A percentile compares a stretch with the other conserved stretches of the same genome.
Conservation (phyloP, 2,888 invertebrate genomes). For the Gonocerus acuteangulatus region DNA sequence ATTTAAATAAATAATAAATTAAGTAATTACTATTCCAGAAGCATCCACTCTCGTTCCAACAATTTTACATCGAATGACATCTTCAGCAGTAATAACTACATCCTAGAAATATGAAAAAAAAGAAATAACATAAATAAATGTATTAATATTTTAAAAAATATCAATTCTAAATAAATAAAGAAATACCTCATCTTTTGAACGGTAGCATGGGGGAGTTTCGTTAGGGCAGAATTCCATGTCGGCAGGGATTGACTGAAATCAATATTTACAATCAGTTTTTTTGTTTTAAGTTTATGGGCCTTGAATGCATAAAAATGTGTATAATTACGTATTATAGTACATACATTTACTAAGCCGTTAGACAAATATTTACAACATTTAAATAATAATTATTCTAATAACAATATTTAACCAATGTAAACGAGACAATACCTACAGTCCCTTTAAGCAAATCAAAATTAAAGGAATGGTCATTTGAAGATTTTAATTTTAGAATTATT, state of each 20-base stretch:
- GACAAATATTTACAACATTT: too few species aligned
- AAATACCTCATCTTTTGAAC: conserved; percentile 83
- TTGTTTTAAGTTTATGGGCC: background rate
- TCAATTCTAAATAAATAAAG: conserved; percentile 2
- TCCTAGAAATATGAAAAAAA: conserved; percentile 49
- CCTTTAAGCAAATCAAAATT: too few species aligned
- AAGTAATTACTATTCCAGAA: conserved; percentile 89
- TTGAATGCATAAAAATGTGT: too few species aligned
- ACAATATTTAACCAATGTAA: too few species aligned
- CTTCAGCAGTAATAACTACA: conserved; percentile 92
- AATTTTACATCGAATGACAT: conserved; percentile 94
- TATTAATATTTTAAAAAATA: background rate
- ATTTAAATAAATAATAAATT: too few species aligned
- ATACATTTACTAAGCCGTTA: too few species aligned
- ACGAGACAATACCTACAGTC: too few species aligned
- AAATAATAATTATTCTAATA: too few species aligned
- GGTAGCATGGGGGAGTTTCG: conserved; percentile 95
- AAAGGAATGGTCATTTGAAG: too few species aligned
- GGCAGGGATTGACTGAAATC: conserved; percentile 86
- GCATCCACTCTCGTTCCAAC: conserved; percentile 98
- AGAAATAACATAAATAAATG: conserved; percentile 14
- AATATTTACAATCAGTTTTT: background rate
- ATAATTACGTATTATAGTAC: too few species aligned
- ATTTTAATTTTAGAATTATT: too few species aligned
- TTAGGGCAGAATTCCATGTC: conserved; percentile 99